Percentiles rank a stretch among this genome's conserved stretches.
These are phyloP conservation scores for Danaus plexippus DNA, from an alignment of 1,140 invertebrate species.

Conservation along the genomic window DNA sequence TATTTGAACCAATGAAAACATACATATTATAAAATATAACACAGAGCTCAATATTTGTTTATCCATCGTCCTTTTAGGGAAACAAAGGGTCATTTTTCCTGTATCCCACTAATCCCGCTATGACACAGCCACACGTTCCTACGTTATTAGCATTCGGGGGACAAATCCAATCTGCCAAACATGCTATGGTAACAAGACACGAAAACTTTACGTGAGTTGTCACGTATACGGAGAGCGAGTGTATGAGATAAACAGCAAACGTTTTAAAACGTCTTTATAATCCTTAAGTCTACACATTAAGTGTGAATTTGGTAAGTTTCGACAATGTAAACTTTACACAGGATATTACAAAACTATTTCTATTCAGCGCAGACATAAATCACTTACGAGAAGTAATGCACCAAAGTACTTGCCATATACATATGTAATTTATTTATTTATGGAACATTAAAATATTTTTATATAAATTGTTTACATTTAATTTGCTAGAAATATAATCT, in stretches of 20 bases:
- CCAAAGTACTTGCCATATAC: conserved; percentile 27
- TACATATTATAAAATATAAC: too few relatives aligned
- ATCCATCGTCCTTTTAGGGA: conserved; percentile 21
- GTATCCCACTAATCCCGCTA: conserved; percentile 35
- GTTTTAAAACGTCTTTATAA: conserved; percentile 3
- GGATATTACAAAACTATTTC: conserved; percentile 27
- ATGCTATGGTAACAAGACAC: conserved; percentile 45
- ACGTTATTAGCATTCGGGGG: conserved; percentile 46
- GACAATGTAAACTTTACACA: conserved; percentile 5
- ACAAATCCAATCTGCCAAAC: conserved; percentile 60
- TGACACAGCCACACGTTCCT: conserved; percentile 36
- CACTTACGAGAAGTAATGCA: conserved; percentile 30
- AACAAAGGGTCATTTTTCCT: conserved; percentile 30
- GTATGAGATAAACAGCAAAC: conserved; percentile 23
- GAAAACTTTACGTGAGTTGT: conserved; percentile 46
- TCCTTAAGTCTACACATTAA: conserved; percentile 12
- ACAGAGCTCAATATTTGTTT: conserved; percentile 18
- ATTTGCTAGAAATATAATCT: too few relatives aligned
- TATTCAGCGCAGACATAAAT: conserved; percentile 33
- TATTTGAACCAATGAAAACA: too few relatives aligned
- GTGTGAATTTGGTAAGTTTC: conserved; percentile 7
- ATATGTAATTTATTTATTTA: conserved; percentile 15
- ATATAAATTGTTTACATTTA: too few relatives aligned
- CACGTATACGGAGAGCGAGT: conserved; percentile 35
- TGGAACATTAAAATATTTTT: conserved; percentile 8